Evolutionary conservation across 2,113 vertebrate genomes (phyloP), one percentile per base, ranked within the genome.

Genomic region (Ivindomyrus marchei): DNA sequence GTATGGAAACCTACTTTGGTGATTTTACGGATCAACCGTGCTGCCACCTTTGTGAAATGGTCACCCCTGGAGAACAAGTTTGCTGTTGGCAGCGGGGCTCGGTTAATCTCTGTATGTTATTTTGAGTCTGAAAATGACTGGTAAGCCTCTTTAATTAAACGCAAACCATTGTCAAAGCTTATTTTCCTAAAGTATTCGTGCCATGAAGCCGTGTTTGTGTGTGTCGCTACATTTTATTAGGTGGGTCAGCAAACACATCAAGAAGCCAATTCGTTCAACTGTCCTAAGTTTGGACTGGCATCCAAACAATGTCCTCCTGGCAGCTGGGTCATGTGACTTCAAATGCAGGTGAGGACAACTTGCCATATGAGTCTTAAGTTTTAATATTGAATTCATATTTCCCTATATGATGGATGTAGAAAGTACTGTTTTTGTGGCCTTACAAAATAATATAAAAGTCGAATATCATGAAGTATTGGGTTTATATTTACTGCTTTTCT

Each of bases 211-310:
- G 4, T 74, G 17, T 70, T 31, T 88, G 46, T 89, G 0, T 70
- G 5, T 66, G 45, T 56, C 2, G 46, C 1, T 66, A n/a, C 46
- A 2, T 80, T 1, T 62, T 66, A 89, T 90, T 88, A 99, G 98
- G 98, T 99, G 98, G 98, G 98, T 99, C 89, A 99, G 98, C 95
- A 99, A 99, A 94, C 98, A 99, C 94, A 99, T 99, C 93, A 99
- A 99, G 92, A 99, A 99, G 92, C 98, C 98, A 0, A 96, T 99
- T 92, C 98, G 98, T 91, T 99, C 98, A 90, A 99, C 98, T 11
- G 97, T 99, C 92, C 97, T 99, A 85, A 99, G 98, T 93, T 95
- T 99, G 93, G 98, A 99, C 94, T 99, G 98, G 98, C 98, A 99
- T 94, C 98, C 98, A 91, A 99, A 99, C 95, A 99, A 99, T n/a